A percentile compares a stretch with the other conserved stretches of the same genome.
Evolutionary conservation across 2,888 invertebrate species (phyloP).

Genomic region (Drosophila dives): DNA sequence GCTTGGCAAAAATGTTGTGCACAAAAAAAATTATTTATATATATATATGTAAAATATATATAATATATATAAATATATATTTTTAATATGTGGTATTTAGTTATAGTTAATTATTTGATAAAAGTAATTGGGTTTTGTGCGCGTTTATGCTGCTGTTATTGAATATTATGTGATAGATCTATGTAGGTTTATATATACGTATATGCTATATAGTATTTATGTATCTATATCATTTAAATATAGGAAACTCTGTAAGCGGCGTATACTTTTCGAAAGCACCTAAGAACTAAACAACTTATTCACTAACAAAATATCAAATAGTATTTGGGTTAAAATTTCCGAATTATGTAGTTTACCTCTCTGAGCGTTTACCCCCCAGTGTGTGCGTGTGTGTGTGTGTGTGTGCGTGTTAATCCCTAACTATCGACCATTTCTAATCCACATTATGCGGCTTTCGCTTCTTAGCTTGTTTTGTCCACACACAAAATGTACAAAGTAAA

Average conservation of each 20-base stretch:
- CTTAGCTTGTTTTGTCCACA: constrained; percentile 29
- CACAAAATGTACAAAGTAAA: constrained; percentile 8
- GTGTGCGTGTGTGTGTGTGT: background rate
- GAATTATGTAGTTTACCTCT: constrained; percentile 45
- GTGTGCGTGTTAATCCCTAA: constrained; percentile 2
- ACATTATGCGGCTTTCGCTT: constrained; percentile 43
- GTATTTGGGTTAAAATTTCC: constrained; percentile 78
- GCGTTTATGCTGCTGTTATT: constrained; percentile 24
- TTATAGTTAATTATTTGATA: constrained; percentile 19
- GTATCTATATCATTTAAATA: constrained; percentile 57
- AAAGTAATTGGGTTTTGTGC: constrained; percentile 33
- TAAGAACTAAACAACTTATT: constrained; percentile 67
- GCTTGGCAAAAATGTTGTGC: constrained; percentile 55
- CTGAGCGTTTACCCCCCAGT: constrained; percentile 40
- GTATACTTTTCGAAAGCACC: constrained; percentile 83
- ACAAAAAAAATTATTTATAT: constrained; percentile 22
- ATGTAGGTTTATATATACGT: constrained; percentile 26
- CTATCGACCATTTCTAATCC: constrained; percentile 24
- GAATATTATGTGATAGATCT: constrained; percentile 27
- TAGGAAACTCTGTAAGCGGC: constrained; percentile 79
- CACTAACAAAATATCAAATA: constrained; percentile 76
- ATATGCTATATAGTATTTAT: constrained; percentile 20
- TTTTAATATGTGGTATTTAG: constrained; percentile 14
- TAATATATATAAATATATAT: constrained; percentile 15
- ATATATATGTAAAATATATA: background rate